Evolutionary conservation across 2,797 vertebrate species (phyloP), one percentile per base, ranked within the genome.

Genomic region (Catamblyrhynchus diadema): DNA sequence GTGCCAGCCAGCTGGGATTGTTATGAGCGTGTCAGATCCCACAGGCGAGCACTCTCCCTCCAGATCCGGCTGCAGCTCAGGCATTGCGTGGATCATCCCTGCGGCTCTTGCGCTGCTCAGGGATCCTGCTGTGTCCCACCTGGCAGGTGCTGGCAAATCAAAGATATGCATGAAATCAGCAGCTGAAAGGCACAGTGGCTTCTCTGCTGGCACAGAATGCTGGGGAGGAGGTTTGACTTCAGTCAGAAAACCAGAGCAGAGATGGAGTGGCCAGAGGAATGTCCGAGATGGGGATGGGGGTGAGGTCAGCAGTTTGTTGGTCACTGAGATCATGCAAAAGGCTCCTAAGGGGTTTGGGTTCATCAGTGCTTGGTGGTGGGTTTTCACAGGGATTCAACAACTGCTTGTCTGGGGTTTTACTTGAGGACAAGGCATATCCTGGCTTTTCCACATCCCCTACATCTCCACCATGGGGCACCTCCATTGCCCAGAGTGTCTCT

Each of bases 1-100:
- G 47, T 78, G 91, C 94, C 95, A 97, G 88, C 94, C 95, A 92
- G 88, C 84, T 94, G 92, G 80, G 65, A 59, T 94, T 95, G 81
- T 83, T 94, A 28, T 28, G 87, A 93, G 79, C 82, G 75, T 94
- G 80, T 95, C 81, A 91, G 85, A 87, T 96, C 79, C 94, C 81
- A 91, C 84, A 64, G 5, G 19, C 33, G 13, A 64, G 33, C 1
- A 3, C 41, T 93, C 57, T 53, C 27, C 48, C 84, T 84, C 1
- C 6, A 33, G 81, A 92, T 88, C 72, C 20, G 5, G 48, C 19
- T 78, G 72, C 51, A 54, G 80, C 65, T 62, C 78, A 23, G 60
- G 67, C 15, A 2, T 50, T 42, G 28, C 0, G 0, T 30, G 72
- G 85, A 86, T 89, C 91, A 71, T 73, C 89, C 79, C 85, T 4